phyloP scores from a whole-genome alignment of 2,797 vertebrate genomes.

The Alfaro cultratus region DNA sequence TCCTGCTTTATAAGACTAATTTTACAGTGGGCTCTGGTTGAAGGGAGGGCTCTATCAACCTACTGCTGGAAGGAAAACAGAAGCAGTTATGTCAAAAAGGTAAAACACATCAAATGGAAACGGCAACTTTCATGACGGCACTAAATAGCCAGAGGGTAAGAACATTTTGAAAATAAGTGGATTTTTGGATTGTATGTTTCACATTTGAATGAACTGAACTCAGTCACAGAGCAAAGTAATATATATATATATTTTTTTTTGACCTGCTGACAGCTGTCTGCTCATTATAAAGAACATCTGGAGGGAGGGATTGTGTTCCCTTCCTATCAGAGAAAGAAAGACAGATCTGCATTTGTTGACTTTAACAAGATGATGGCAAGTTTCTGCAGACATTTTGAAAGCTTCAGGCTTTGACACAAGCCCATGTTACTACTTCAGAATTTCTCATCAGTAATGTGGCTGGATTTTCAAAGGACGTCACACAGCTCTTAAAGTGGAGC shows the following conservation, averaged over 20 bases:
- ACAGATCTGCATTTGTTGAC: not conserved
- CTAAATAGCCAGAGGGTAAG: not conserved
- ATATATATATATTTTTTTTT: not conserved
- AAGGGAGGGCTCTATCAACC: not conserved
- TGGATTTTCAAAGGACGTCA: not conserved
- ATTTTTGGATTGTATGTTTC: not conserved
- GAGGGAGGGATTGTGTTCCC: not conserved
- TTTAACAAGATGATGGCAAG: constrained; percentile 1
- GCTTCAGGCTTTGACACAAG: not conserved
- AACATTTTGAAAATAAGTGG: not conserved
- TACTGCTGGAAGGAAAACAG: not conserved
- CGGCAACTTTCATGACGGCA: no score
- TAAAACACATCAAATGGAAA: not conserved
- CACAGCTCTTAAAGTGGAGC: not conserved
- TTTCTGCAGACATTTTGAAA: not conserved
- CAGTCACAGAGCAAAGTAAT: not conserved
- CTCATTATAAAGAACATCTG: not conserved
- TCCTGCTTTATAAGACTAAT: not conserved
- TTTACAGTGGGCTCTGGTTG: not conserved
- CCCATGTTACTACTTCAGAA: not conserved
- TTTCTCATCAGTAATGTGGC: not conserved
- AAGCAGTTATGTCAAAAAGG: not conserved
- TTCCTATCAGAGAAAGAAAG: not conserved
- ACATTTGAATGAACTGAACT: not conserved
- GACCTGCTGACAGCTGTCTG: not conserved